phyloP scores from a whole-genome alignment of 2,113 vertebrate genomes.

The Engraulis encrasicolus region DNA sequence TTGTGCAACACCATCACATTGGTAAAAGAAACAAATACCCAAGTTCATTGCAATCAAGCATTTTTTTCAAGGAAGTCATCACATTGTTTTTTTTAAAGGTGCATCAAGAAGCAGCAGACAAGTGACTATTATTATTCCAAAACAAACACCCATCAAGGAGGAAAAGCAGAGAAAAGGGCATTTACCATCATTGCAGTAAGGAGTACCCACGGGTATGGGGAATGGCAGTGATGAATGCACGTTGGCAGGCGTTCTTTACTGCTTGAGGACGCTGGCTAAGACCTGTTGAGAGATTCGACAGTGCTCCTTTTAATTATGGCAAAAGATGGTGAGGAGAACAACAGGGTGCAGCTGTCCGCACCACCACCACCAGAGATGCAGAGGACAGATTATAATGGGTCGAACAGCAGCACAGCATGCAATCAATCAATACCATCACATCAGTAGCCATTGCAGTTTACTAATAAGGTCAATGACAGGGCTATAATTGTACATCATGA shows the following conservation, averaged over 20 bases:
- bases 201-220: neutral
- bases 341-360: neutral
- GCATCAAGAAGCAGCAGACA: neutral
- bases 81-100: neutral
- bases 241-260: neutral
- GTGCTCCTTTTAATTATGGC: neutral
- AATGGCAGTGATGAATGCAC: constrained; percentile 11
- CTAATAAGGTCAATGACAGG: too few relatives aligned
- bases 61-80: too few relatives aligned
- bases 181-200: constrained; percentile 3
- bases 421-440: too few relatives aligned
- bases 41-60: neutral
- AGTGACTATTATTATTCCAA: neutral
- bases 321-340: neutral
- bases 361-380: neutral
- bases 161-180: neutral
- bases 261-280: neutral
- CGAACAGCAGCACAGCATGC: too few relatives aligned
- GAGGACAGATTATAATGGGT: neutral
- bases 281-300: neutral
- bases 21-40: neutral
- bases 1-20: neutral
- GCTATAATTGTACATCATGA: too few relatives aligned
- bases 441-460: too few relatives aligned
- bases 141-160: neutral